Base-by-base conservation (phyloP, 2,797 vertebrate genomes). In the Channa striata region DNA sequence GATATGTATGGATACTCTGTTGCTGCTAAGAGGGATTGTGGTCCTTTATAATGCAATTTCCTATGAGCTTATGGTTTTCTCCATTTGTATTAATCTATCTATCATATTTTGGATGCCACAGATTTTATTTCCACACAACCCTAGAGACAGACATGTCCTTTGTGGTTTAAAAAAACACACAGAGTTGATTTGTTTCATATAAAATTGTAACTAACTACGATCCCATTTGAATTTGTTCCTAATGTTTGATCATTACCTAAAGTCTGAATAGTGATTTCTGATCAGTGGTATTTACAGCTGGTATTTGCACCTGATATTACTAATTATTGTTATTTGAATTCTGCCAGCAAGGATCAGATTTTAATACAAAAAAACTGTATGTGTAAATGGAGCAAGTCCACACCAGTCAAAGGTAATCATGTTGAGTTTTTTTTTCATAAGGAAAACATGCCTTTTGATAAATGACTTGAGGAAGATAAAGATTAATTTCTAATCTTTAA, bases 81-180 rank as follows among this genome's bases (percentile, higher is more conserved):
- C 12, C 4, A 1, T 59, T 42, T 56, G 39, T 70, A 21, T 59
- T 49, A 39, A 13, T 52, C 39, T 14, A 50, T 70, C 36, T 30
- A 53, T 51, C 43, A 72, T 58, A 51, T 33, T 58, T 46, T 61
- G 58, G 30, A 52, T 46, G 36, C 13, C 36, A 49, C 59, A 47
- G 20, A 56, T 20, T 62, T 11, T 37, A 49, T 70, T 74, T 50
- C 20, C 13, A 60, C 34, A 67, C 11, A 48, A 39, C 36, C 3
- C 12, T 30, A 37, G 13, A 10, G 19, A 51, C 10, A 20, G 25
- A 48, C 25, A 3, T 11, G 46, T 44, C 43, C n/a, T 56, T 11
- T 47, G 14, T 42, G 46, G 13, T 17, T 63, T 62, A 63, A 3
- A 11, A 30, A 37, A 62, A 23, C 1, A 39, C 46, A 72, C 39